Evolutionary conservation across 2,113 vertebrate species (phyloP).

Genomic region (Trogon melanurus): DNA sequence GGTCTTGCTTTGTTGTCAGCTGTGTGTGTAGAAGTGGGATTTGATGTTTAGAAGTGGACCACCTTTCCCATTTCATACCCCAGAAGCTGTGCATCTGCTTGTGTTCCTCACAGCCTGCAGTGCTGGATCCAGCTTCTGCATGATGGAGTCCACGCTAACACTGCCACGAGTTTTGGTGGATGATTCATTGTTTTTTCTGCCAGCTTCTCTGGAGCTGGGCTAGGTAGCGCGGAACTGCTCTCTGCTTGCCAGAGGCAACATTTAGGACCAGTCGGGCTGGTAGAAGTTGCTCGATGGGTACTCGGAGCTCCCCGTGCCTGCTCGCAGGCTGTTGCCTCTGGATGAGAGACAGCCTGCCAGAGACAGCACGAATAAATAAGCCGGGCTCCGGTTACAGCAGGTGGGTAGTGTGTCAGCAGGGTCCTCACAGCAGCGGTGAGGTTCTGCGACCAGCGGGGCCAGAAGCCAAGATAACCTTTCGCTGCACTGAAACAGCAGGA

Average conservation of each 20-base stretch:
- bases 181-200: background rate
- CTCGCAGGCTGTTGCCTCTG: background rate
- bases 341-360: background rate
- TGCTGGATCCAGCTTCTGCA: background rate
- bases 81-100: background rate
- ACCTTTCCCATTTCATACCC: background rate
- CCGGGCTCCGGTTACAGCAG: background rate
- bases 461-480: background rate
- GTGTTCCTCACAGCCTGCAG: background rate
- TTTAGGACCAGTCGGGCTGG: background rate
- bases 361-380: background rate
- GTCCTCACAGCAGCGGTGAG: background rate
- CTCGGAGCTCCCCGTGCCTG: background rate
- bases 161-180: background rate
- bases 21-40: background rate
- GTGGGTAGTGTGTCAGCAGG: background rate
- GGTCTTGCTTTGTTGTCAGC: background rate
- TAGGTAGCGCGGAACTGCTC: background rate
- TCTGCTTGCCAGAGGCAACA: background rate
- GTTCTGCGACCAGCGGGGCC: background rate
- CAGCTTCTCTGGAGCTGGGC: background rate
- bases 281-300: background rate
- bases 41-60: background rate
- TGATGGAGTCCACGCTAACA: accelerated
- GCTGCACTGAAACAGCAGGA: background rate